phyloP scores from a whole-genome alignment of 1,140 invertebrate species.

The Pygmarrhopalites habei region DNA sequence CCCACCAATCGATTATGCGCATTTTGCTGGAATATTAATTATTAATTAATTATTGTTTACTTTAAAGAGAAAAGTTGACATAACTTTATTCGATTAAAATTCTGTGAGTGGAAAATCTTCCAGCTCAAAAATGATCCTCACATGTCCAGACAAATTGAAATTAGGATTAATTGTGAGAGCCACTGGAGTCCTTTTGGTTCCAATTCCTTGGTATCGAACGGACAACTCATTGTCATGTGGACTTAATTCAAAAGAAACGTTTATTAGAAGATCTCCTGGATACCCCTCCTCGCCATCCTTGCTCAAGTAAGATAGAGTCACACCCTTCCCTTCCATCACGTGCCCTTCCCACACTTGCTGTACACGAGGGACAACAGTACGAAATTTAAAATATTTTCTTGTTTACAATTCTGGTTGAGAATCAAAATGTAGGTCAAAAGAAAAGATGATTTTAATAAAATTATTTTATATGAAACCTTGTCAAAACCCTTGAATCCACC shows the following conservation, averaged over 20 bases:
- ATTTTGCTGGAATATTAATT: too few species aligned
- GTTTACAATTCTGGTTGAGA: too few species aligned
- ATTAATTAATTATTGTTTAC: background rate
- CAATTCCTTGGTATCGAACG: conserved; percentile 63
- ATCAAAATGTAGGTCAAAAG: too few species aligned
- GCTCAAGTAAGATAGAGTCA: conserved; percentile 62
- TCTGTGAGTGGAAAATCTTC: too few species aligned
- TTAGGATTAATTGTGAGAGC: conserved; percentile 90
- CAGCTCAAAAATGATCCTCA: too few species aligned
- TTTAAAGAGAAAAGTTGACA: background rate
- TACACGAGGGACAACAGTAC: too few species aligned
- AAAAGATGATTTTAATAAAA: too few species aligned
- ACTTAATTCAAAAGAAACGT: conserved; percentile 62
- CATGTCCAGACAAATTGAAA: conserved; percentile 85
- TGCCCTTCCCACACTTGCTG: conserved; percentile 45
- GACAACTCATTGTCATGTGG: conserved; percentile 62
- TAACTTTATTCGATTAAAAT: too few species aligned
- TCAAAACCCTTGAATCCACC: too few species aligned
- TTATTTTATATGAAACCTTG: too few species aligned
- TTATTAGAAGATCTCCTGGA: conserved; percentile 64
- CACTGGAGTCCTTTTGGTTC: conserved; percentile 69
- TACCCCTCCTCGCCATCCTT: conserved; percentile 77
- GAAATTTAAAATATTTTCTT: too few species aligned
- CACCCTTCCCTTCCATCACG: conserved; percentile 46
- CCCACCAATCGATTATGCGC: conserved; percentile 58